Percentiles rank a stretch among this genome's conserved stretches.
These are phyloP conservation scores for Caenorhabditis japonica DNA, from an alignment of 2,888 invertebrate genomes.

Conservation along the genomic window DNA sequence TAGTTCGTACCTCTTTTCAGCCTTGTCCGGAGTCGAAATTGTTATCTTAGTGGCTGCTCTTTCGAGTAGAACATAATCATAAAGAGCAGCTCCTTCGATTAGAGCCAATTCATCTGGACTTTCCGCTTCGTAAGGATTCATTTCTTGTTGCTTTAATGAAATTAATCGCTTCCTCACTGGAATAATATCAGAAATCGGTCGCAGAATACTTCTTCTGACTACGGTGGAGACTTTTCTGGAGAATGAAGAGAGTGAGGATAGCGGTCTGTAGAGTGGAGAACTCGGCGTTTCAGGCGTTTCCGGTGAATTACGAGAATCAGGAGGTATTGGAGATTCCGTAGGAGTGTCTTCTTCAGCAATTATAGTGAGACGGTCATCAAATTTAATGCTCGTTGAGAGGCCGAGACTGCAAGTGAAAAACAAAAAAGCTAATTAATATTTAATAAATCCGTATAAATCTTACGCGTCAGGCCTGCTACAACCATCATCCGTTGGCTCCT, in stretches of 20 bases:
- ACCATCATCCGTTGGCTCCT: constrained; percentile 12
- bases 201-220: constrained; percentile 47
- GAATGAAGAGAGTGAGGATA: constrained; percentile 45
- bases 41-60: constrained; percentile 79
- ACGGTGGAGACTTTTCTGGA: constrained; percentile 42
- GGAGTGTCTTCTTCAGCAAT: constrained; percentile 47
- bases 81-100: constrained; percentile 82
- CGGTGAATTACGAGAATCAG: constrained; percentile 17
- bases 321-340: constrained; percentile 17
- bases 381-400: constrained; percentile 23
- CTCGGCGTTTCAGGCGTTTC: constrained; percentile 22
- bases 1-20: constrained; percentile 74
- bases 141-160: constrained; percentile 38
- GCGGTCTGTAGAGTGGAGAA: constrained; percentile 29
- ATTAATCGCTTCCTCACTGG: constrained; percentile 35
- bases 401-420: constrained; percentile 28
- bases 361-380: constrained; percentile 46
- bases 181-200: constrained; percentile 45
- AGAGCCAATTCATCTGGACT: constrained; percentile 96
- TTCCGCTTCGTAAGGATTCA: constrained; percentile 87
- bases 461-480: constrained; percentile 25
- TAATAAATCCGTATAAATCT: neutral
- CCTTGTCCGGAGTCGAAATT: constrained; percentile 77
- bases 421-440: too few relatives aligned
- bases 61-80: constrained; percentile 64